These are phyloP conservation scores for Tetanocera ferruginea DNA, from an alignment of 2,888 invertebrate genomes.

Conservation along the genomic window DNA sequence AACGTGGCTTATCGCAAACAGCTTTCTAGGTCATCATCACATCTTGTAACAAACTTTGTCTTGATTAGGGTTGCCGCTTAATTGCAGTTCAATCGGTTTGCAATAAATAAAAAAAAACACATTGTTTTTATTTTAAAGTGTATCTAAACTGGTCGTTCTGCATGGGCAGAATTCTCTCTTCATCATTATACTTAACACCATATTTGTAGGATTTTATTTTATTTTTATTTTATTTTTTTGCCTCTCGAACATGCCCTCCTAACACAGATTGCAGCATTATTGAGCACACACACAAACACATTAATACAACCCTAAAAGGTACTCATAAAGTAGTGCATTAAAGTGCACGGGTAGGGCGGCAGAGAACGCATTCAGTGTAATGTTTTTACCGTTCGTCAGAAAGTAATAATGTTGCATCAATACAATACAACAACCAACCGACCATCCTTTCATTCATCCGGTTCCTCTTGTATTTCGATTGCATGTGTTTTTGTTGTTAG, in stretches of 20 bases:
- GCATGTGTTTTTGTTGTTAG: background rate
- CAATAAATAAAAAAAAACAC: background rate
- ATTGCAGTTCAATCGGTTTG: background rate
- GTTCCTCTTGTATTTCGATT: background rate
- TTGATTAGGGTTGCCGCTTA: background rate
- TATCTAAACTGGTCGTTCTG: no score
- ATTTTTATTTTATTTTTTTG: background rate
- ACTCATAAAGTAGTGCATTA: background rate
- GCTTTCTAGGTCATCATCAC: background rate
- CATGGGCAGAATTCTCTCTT: no score
- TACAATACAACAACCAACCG: background rate
- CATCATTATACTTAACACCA: no score
- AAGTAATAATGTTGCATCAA: background rate
- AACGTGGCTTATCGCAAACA: background rate
- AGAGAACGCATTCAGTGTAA: no score
- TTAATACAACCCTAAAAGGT: background rate
- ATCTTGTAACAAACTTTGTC: background rate
- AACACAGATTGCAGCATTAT: background rate
- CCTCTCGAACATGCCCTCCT: background rate
- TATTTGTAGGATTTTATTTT: no score
- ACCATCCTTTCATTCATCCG: slow-evolving; percentile 10
- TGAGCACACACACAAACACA: background rate
- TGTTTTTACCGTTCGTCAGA: no score
- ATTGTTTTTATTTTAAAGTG: no score
- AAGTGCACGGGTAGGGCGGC: no score